phyloP scores from a whole-genome alignment of 2,113 vertebrate genomes.

The Prolemur simus region DNA sequence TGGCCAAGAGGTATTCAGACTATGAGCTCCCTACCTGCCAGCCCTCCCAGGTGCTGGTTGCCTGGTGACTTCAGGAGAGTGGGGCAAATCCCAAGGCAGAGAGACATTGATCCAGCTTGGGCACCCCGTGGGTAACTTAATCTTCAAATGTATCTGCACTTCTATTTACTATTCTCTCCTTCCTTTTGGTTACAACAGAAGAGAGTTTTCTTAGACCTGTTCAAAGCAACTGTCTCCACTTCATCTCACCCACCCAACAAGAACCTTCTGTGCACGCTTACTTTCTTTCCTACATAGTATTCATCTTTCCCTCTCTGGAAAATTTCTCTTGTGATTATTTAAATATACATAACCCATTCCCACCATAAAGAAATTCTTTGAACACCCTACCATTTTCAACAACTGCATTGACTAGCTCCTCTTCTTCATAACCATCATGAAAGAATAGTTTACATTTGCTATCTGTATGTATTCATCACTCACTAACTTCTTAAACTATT shows the following conservation, averaged over 20 bases:
- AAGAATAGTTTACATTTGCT: background rate
- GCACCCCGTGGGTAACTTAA: background rate
- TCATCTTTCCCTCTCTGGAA: background rate
- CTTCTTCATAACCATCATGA: background rate
- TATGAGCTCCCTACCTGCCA: no score
- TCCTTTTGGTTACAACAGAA: background rate
- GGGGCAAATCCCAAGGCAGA: no score
- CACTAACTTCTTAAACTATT: background rate
- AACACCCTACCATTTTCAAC: background rate
- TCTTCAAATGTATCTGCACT: background rate
- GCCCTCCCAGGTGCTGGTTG: no score
- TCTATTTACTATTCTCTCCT: background rate
- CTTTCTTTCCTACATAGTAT: background rate
- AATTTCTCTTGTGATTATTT: background rate
- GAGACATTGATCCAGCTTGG: no score
- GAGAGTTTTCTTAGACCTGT: background rate
- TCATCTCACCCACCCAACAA: background rate
- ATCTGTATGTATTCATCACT: background rate
- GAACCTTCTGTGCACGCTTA: background rate
- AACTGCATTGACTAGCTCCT: background rate
- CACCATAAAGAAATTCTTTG: background rate
- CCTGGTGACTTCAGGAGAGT: no score
- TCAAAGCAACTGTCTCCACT: background rate
- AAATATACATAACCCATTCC: background rate
- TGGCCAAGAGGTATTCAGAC: no score